These are phyloP conservation scores for Vanacampus margaritifer DNA, from an alignment of 2,113 vertebrate genomes.

Conservation along the genomic window DNA sequence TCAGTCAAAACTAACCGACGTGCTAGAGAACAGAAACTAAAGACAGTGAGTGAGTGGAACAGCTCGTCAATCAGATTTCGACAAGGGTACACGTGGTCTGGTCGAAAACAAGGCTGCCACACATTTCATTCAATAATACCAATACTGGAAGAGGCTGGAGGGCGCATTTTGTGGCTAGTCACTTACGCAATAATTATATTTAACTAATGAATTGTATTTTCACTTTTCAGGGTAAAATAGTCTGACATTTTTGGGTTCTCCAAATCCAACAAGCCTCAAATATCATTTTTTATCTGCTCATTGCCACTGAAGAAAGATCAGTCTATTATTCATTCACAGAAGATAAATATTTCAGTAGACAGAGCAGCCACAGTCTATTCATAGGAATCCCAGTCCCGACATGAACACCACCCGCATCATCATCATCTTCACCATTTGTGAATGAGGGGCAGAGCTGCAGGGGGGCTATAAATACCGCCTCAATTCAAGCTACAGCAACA, in stretches of 20 bases:
- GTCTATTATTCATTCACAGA: conserved; percentile 60
- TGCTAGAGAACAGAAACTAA: conserved; percentile 32
- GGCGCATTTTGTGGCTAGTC: conserved; percentile 27
- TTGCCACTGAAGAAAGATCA: conserved; percentile 40
- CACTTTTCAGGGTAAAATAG: conserved; percentile 22
- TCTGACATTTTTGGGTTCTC: conserved; percentile 10
- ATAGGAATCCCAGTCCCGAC: conserved; percentile 35
- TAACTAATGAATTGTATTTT: conserved; percentile 8
- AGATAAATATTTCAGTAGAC: conserved; percentile 65
- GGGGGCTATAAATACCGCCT: conserved; percentile 37
- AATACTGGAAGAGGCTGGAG: conserved; percentile 14
- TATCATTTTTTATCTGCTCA: conserved; percentile 37
- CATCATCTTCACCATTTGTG: conserved; percentile 38
- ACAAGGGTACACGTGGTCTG: conserved; percentile 33
- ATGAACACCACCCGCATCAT: conserved; percentile 7
- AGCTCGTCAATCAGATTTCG: conserved; percentile 43
- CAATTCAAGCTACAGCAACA: conserved; percentile 48
- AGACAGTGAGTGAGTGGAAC: conserved; percentile 32
- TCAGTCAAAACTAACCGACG: conserved; percentile 10
- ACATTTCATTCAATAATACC: conserved; percentile 44
- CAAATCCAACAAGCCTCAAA: conserved; percentile 26
- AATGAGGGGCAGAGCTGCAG: conserved; percentile 25
- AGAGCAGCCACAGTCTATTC: conserved; percentile 51
- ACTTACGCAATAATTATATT: conserved; percentile 8
- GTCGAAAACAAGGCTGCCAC: conserved; percentile 28